Evolutionary conservation across 1,140 invertebrate genomes (phyloP), one percentile per base, ranked within the genome.

Genomic region (Meteorus sp.): DNA sequence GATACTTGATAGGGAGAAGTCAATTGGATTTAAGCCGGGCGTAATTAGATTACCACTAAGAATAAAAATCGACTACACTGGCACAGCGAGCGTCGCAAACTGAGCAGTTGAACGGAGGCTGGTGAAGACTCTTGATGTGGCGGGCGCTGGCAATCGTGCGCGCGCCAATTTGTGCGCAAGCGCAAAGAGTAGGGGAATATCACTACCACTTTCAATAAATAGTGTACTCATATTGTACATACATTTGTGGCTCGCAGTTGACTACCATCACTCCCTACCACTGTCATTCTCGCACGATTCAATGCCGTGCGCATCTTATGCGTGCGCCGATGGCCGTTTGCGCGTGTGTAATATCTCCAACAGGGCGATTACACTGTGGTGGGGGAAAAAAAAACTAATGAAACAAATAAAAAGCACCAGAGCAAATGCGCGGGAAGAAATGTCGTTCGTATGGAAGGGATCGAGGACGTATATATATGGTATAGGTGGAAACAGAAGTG

Each of bases 41-140:
- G n/a, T n/a, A n/a, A n/a, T n/a, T n/a, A n/a, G n/a, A n/a, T n/a
- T n/a, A n/a, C n/a, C n/a, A n/a, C 59, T 56, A 56, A 55, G 15
- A 50, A 44, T 48, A 44, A 52, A 54, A 41, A 63, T 62, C 68
- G 64, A 64, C 68, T 66, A 61, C 55, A 56, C 63, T 53, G 53
- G 52, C 54, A 43, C 52, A 66, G 64, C 65, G 67, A 74, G 62
- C 69, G 66, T 69, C 70, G 68, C 71, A 68, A 67, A 77, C 75
- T 77, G 66, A 76, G 52, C 64, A 67, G 70, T 65, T 68, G 62
- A 59, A 22, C 43, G 59, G 47, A 27, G 33, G 66, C 60, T 54
- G 65, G 25, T 67, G 64, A n/a, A 62, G 62, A 62, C 66, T 66
- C 71, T 66, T 48, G 31, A 63, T 60, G 59, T 60, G 68, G 59